Evolutionary conservation across 2,888 invertebrate species (phyloP), one percentile per base, ranked within the genome.

Genomic region (Epinotia ramella): DNA sequence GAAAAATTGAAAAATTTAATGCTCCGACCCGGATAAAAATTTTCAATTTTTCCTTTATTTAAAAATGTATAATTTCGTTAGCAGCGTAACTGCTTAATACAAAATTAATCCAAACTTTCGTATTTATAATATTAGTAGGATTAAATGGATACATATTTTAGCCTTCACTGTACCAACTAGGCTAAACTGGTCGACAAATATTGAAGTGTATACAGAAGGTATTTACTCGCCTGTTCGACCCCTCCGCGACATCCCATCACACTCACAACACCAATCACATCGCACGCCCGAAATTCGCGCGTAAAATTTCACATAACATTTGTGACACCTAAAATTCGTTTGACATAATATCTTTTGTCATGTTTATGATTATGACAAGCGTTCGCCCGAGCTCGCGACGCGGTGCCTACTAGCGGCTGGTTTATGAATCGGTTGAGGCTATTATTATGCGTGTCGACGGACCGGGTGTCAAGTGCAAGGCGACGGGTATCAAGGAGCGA

Each of bases 371-470:
- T 71, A 75, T 71, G 85, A 84, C 83, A 84, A 77, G 79, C 78
- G 78, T 76, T 80, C 84, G 82, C 81, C 80, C 81, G 84, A 72
- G 78, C 80, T 85, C 90, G 90, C 90, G 88, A 85, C 89, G 87
- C 89, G 89, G 88, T 89, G 88, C 86, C 89, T 89, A 89, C 89
- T 75, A 72, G 70, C 62, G 11, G 56, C 63, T 44, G 49, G 89
- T 69, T 88, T 88, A 89, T 92, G 91, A 91, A 89, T 91, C 92
- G 92, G 87, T 91, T 88, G 87, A 84, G 85, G 90, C 91, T 93
- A 93, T 93, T 93, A 93, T 92, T 93, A 93, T 93, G 93, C 92
- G 90, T 89, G 88, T 88, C 91, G 88, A 91, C 91, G 91, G 92
- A 91, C 93, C 93, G 90, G 86, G 87, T 92, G 92, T 93, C 92